Evolutionary conservation across 2,113 vertebrate genomes (phyloP).

Genomic region (Corvus cornix): DNA sequence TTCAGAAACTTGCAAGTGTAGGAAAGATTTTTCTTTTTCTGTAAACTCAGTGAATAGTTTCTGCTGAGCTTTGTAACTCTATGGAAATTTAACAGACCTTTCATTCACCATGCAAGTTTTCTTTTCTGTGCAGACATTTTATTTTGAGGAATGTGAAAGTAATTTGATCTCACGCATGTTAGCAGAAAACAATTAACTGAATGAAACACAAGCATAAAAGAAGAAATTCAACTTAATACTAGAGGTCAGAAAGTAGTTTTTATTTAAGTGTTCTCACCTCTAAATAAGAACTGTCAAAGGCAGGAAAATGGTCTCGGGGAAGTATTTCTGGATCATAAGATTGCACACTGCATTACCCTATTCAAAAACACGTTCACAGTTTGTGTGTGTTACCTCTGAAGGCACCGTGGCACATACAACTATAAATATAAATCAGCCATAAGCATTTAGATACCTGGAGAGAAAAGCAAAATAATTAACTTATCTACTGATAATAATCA

Average conservation of each 20-base stretch:
- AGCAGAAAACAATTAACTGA: background rate
- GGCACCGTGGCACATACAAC: background rate
- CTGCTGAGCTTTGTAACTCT: constrained; percentile 1
- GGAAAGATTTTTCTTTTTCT: background rate
- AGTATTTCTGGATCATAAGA: background rate
- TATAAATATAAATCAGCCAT: background rate
- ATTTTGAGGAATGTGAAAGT: background rate
- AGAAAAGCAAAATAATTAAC: background rate
- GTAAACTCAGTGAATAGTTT: background rate
- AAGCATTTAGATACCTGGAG: background rate
- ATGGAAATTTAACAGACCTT: background rate
- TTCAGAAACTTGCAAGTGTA: background rate
- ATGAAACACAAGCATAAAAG: background rate
- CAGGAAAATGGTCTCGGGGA: background rate
- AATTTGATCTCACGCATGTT: background rate
- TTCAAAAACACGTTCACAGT: background rate
- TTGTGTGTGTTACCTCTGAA: background rate
- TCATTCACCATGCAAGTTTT: background rate
- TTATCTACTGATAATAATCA: background rate
- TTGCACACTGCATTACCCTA: background rate
- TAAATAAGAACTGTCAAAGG: background rate
- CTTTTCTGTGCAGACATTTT: background rate
- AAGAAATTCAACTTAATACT: background rate
- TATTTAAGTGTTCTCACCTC: background rate
- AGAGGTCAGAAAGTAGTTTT: background rate